Conservation (phyloP, 2,797 vertebrate species). For the Oreonectes daqikongensis region DNA sequence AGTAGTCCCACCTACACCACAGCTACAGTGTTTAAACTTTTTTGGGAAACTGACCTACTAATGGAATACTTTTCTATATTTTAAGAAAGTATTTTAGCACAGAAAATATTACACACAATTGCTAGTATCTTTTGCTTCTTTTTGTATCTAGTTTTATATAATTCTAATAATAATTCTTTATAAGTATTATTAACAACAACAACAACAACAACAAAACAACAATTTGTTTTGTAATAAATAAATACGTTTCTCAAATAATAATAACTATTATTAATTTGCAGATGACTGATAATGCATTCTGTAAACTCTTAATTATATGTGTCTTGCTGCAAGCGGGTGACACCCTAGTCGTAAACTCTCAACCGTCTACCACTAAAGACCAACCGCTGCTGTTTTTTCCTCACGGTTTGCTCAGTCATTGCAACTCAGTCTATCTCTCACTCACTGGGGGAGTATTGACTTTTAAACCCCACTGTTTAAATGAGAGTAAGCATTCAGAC, state of each 20-base stretch:
- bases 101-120: neutral
- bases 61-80: too few species aligned
- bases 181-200: too few species aligned
- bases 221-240: too few species aligned
- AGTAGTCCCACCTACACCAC: too few species aligned
- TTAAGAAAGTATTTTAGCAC: neutral
- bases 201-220: too few species aligned
- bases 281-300: neutral
- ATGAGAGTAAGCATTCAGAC: conserved; percentile 71
- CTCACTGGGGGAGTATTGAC: conserved; percentile 62
- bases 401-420: conserved; percentile 26
- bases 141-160: too few species aligned
- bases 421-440: conserved; percentile 66
- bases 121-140: too few species aligned
- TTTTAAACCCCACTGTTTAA: conserved; percentile 69
- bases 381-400: conserved; percentile 45
- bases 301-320: neutral
- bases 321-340: neutral
- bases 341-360: neutral
- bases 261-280: neutral
- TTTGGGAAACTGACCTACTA: too few species aligned
- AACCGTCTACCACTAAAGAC: conserved; percentile 1
- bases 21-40: too few species aligned
- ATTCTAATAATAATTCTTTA: too few species aligned
- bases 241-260: too few species aligned